Conservation (phyloP, 2,888 invertebrate species). For the Alentia gelatinosa region DNA sequence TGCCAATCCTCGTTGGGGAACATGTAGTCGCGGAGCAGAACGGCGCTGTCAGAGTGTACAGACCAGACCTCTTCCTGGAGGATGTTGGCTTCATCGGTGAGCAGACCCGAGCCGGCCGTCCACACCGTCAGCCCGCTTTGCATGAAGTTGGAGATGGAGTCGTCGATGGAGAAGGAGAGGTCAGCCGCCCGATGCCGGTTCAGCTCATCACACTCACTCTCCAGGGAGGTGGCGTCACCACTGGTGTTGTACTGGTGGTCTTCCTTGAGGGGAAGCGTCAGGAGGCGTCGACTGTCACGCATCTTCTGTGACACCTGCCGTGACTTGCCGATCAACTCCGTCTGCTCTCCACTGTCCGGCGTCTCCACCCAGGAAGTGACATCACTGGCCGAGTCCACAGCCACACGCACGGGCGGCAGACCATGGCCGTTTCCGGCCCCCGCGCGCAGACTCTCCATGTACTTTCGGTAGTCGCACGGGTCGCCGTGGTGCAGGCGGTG, state of each 20-base stretch:
- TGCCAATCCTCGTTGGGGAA: slow-evolving; percentile 34
- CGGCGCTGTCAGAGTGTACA: neutral
- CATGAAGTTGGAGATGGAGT: slow-evolving; percentile 28
- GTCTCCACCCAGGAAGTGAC: slow-evolving; percentile 33
- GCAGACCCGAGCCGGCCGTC: slow-evolving; percentile 20
- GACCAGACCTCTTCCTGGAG: slow-evolving; percentile 33
- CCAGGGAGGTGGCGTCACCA: neutral
- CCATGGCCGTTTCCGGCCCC: neutral
- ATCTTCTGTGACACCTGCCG: neutral
- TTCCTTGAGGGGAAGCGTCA: neutral
- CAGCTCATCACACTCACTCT: slow-evolving; percentile 26
- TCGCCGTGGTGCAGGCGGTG: neutral
- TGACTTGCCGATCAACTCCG: neutral
- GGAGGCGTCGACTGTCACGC: slow-evolving; percentile 2
- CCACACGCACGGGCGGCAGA: neutral
- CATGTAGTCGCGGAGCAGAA: slow-evolving; percentile 23
- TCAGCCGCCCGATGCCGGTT: neutral
- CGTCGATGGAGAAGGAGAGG: slow-evolving; percentile 34
- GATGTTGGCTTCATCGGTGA: neutral
- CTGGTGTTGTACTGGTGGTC: neutral
- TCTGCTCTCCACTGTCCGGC: slow-evolving; percentile 19
- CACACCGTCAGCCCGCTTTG: slow-evolving; percentile 12
- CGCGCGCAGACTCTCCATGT: slow-evolving; percentile 12
- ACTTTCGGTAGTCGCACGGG: slow-evolving; percentile 20
- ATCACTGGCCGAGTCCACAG: neutral